Conservation (phyloP, 2,888 invertebrate species). For the Hydraecia micacea region DNA sequence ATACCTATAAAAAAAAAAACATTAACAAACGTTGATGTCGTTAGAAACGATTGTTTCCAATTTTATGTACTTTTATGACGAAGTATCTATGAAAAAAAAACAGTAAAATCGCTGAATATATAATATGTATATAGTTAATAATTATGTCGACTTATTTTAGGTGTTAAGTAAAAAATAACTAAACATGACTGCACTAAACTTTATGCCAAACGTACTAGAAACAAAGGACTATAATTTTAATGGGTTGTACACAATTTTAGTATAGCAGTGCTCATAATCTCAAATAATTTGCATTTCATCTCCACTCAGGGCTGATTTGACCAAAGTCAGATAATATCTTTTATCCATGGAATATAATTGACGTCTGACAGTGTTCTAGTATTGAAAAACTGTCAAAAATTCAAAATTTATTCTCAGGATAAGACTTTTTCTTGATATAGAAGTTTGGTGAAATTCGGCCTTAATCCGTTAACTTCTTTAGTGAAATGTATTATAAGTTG, state of each 20-base stretch:
- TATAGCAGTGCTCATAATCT: background rate
- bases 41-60: constrained; percentile 59
- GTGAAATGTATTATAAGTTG: background rate
- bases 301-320: background rate
- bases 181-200: constrained; percentile 60
- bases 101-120: constrained; percentile 34
- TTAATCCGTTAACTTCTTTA: background rate
- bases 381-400: background rate
- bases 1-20: constrained; percentile 11
- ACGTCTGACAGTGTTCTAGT: background rate
- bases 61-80: constrained; percentile 52
- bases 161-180: constrained; percentile 55
- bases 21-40: constrained; percentile 54
- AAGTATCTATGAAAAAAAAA: constrained; percentile 31
- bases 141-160: constrained; percentile 56
- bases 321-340: background rate
- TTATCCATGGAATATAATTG: background rate
- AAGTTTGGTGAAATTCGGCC: background rate
- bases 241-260: background rate
- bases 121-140: constrained; percentile 55
- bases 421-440: background rate
- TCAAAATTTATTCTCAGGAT: no score
- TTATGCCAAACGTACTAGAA: constrained; percentile 61
- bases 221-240: constrained; percentile 23
- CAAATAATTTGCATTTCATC: background rate